A percentile compares a stretch with the other conserved stretches of the same genome.
phyloP scores from a whole-genome alignment of 2,113 vertebrate species.

The Lophura nycthemera region DNA sequence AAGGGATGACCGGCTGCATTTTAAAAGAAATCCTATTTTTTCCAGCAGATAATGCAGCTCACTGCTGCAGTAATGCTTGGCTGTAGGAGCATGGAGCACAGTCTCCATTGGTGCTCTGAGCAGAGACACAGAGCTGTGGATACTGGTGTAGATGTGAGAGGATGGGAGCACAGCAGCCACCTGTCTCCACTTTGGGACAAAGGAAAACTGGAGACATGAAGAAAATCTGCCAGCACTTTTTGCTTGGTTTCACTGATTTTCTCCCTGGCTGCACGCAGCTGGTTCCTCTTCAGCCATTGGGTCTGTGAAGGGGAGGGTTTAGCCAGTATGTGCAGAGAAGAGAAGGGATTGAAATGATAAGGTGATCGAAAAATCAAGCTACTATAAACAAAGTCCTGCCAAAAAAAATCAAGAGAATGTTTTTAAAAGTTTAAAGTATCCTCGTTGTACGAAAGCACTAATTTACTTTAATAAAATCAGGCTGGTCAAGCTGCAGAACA shows the following conservation, averaged over 20 bases:
- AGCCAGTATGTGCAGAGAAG: not conserved
- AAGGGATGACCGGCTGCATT: not conserved
- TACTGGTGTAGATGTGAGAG: not conserved
- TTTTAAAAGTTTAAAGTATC: not conserved
- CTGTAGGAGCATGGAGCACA: not conserved
- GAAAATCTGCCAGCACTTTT: not conserved
- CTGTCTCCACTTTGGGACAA: not conserved
- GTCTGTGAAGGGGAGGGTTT: not conserved
- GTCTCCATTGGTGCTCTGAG: not conserved
- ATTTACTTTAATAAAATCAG: not conserved
- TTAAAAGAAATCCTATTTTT: not conserved
- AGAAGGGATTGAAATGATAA: not conserved
- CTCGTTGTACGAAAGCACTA: not conserved
- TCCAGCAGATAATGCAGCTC: not conserved
- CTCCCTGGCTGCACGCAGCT: not conserved
- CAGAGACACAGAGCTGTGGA: not conserved
- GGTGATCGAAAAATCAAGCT: not conserved
- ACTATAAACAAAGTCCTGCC: not conserved
- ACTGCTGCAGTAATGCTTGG: rapidly evolving
- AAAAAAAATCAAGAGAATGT: not conserved
- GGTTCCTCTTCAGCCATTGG: not conserved
- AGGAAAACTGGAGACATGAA: not conserved
- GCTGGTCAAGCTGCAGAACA: not conserved
- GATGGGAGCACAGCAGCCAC: not conserved
- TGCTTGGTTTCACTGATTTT: not conserved